Base-by-base conservation (phyloP, 2,797 vertebrate species). In the Neoniphon sammara region DNA sequence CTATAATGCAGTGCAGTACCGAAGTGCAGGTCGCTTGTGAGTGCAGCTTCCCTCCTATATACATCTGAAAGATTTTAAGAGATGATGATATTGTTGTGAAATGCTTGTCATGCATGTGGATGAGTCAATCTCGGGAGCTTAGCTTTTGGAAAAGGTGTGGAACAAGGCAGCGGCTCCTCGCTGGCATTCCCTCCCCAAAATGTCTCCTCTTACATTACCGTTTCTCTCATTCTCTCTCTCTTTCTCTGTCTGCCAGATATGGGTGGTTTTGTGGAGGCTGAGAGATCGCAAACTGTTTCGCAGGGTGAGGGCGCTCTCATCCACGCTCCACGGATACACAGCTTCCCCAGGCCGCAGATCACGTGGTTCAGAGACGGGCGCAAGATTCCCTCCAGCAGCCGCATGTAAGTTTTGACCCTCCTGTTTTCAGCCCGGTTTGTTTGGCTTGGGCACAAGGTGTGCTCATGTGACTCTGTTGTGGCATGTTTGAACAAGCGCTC, bases 21-120 rank as follows among this genome's bases (percentile, higher is more conserved):
- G 96, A 98, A 91, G 96, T 99, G 81, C 97, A 97, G 81, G 98
- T 99, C 86, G 97, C 97, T 88, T 98, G 98, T 99, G 93, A 98
- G 98, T 97, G 81, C 73, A 36, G 54, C 20, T 66, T 71, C 82
- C 47, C 61, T 64, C 77, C 59, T 49, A 42, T 67, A 23, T 30
- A 54, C 31, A 39, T 61, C 12, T 75, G 55, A 39, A 25, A 59
- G 70, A 78, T 15, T 54, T n/a, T 67, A 75, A 60, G 66, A 66
- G 42, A 65, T 64, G 65, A 66, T 34, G 27, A 7, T 66, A 47
- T 73, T 80, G 80, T 82, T 83, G 66, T 79, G 46, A 82, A 83
- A 79, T 68, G 70, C 64, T 71, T 70, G 72, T 77, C 65, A 71
- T 59, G 61, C 72, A 66, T 74, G 74, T 56, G 68, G 62, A 83